These are phyloP conservation scores for Ameiurus melas DNA, from an alignment of 2,113 vertebrate species.

Conservation along the genomic window DNA sequence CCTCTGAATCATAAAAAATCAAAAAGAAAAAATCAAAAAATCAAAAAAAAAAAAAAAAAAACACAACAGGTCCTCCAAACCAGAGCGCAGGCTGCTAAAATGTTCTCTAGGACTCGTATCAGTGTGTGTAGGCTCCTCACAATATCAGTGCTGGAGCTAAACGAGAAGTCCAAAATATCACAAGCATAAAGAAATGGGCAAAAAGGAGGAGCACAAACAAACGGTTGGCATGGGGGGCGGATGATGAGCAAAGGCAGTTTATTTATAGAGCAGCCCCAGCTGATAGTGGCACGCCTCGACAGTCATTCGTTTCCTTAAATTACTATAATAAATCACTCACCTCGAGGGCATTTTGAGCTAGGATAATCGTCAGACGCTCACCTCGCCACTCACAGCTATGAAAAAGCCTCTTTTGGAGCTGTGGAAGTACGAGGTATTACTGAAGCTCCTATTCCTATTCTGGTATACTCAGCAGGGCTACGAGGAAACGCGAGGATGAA, in stretches of 20 bases:
- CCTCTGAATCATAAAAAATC: neutral
- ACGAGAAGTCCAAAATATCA: constrained; percentile 19
- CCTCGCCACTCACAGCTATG: constrained; percentile 48
- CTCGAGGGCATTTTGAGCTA: constrained; percentile 45
- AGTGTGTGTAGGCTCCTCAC: neutral
- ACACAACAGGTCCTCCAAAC: too few relatives aligned
- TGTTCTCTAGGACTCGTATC: neutral
- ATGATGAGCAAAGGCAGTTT: constrained; percentile 49
- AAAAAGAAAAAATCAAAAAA: neutral
- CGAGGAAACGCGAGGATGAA: neutral
- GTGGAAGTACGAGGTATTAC: neutral
- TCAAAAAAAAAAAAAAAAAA: neutral
- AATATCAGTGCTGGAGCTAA: neutral
- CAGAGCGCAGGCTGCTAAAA: neutral
- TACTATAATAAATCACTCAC: constrained; percentile 62
- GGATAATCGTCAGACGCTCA: constrained; percentile 48
- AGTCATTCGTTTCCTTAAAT: constrained; percentile 55
- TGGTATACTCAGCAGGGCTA: neutral
- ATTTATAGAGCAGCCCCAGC: constrained; percentile 56
- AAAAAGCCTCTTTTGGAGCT: constrained; percentile 48
- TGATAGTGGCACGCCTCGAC: constrained; percentile 46
- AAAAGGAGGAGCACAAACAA: constrained; percentile 37
- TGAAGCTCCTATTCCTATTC: neutral
- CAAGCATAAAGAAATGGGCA: constrained; percentile 34
- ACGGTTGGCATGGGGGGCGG: constrained; percentile 35